These are phyloP conservation scores for Tipula helvola DNA, from an alignment of 2,888 invertebrate genomes.

Conservation along the genomic window DNA sequence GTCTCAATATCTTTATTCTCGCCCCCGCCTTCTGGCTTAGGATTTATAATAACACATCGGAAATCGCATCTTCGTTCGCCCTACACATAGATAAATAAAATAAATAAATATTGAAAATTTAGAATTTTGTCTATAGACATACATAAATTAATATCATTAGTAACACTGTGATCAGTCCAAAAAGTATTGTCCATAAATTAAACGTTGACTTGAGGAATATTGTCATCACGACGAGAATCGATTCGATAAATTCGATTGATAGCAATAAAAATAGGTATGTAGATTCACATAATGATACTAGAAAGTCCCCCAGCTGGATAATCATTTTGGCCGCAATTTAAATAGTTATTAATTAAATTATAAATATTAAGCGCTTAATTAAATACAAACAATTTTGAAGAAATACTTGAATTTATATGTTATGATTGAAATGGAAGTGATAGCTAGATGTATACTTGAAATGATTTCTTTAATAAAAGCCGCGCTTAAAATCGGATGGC, in stretches of 20 bases:
- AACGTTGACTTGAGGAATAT: not conserved
- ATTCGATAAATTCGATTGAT: not conserved
- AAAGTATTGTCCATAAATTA: not conserved
- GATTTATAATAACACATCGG: not conserved
- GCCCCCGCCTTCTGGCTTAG: no score
- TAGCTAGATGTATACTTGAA: not conserved
- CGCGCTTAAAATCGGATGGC: no score
- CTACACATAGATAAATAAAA: not conserved
- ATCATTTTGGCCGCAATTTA: not conserved
- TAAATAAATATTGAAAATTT: not conserved
- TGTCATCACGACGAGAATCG: not conserved
- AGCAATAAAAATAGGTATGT: not conserved
- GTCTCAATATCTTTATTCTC: no score
- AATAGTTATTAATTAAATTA: not conserved
- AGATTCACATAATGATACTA: not conserved
- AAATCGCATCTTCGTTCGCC: not conserved
- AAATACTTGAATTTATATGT: not conserved
- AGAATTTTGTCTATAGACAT: not conserved
- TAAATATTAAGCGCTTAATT: not conserved
- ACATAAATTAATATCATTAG: not conserved
- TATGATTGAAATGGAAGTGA: not conserved
- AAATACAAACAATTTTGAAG: not conserved
- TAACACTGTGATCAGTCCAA: not conserved
- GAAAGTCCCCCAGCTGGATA: not conserved
- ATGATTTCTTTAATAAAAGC: no score